phyloP scores from a whole-genome alignment of 2,113 vertebrate species.

The Dipodomys stephensi region DNA sequence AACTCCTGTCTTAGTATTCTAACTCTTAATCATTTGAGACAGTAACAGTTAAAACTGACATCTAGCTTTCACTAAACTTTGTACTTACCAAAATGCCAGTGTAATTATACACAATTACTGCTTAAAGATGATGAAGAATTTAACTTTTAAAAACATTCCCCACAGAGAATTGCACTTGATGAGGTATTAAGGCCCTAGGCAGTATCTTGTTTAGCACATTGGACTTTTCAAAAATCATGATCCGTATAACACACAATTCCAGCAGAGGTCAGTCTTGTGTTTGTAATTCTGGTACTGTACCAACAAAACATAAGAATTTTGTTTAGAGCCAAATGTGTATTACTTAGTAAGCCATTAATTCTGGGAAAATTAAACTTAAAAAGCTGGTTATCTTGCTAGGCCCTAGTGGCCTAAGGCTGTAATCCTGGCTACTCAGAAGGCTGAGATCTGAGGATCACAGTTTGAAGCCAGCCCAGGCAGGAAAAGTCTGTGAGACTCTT shows the following conservation, averaged over 20 bases:
- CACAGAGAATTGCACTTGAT: neutral
- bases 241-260: neutral
- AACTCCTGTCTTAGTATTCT: neutral
- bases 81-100: conserved; percentile 41
- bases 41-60: conserved; percentile 26
- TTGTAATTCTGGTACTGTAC: conserved; percentile 8
- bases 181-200: neutral
- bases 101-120: conserved; percentile 46
- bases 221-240: neutral
- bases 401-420: too few species aligned
- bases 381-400: neutral
- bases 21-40: neutral
- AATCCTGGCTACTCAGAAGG: too few species aligned
- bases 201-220: neutral
- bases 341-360: neutral
- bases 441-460: too few species aligned
- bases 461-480: too few species aligned
- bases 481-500: too few species aligned
- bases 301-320: neutral
- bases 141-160: conserved; percentile 26
- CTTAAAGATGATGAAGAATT: conserved; percentile 35
- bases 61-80: conserved; percentile 54
- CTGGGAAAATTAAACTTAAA: conserved; percentile 32
- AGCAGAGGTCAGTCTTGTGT: conserved; percentile 63
- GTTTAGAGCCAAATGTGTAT: neutral